Evolutionary conservation across 1,140 invertebrate genomes (phyloP).

Genomic region (Brachystomella parvula): DNA sequence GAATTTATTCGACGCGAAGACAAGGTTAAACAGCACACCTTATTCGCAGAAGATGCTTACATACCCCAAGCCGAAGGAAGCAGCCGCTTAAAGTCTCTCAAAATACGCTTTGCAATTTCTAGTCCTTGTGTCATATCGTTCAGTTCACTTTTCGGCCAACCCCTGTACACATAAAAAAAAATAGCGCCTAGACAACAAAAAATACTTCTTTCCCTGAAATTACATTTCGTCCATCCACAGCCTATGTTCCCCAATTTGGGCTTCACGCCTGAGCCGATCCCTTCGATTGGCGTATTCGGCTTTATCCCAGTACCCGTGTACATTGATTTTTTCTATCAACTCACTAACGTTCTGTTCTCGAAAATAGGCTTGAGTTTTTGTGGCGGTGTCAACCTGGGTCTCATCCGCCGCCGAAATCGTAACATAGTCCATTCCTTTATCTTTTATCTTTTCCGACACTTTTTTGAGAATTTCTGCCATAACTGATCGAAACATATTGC

Average conservation of each 20-base stretch:
- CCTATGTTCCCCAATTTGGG: conserved; percentile 21
- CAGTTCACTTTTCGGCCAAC: background rate
- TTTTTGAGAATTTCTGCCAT: conserved; percentile 16
- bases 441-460: background rate
- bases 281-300: conserved; percentile 10
- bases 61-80: conserved; percentile 31
- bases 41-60: background rate
- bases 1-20: too few species aligned
- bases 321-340: conserved; percentile 26
- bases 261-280: conserved; percentile 17
- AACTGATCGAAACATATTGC: conserved; percentile 9
- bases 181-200: background rate
- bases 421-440: conserved; percentile 9
- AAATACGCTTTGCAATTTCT: conserved; percentile 22
- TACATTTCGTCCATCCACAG: conserved; percentile 37
- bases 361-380: conserved; percentile 18
- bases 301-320: conserved; percentile 31
- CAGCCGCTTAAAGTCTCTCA: conserved; percentile 25
- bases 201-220: background rate
- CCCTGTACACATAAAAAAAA: background rate
- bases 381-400: conserved; percentile 26
- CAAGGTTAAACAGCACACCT: too few species aligned
- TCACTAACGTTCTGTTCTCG: conserved; percentile 10
- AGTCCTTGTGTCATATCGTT: conserved; percentile 27
- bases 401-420: conserved; percentile 22